Conservation (phyloP, 2,113 vertebrate species). For the Paedocypris sp. region DNA sequence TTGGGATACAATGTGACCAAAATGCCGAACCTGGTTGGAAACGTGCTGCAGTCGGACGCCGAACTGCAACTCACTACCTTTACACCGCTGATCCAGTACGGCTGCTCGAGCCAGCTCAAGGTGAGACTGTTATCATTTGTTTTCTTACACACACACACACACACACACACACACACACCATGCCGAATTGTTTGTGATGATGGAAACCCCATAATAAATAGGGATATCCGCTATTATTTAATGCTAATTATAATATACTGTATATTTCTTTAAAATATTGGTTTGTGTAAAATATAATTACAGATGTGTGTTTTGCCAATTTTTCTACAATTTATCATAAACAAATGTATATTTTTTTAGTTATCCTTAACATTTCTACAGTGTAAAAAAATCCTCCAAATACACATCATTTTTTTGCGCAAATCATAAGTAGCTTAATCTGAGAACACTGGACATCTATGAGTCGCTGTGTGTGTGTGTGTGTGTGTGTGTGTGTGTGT, state of each 20-base stretch:
- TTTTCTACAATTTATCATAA: too few species aligned
- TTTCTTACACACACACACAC: not conserved
- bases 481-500: not conserved
- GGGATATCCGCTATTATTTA: too few species aligned
- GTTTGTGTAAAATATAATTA: too few species aligned
- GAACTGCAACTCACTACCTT: slow-evolving; percentile 95
- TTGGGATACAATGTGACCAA: slow-evolving; percentile 96
- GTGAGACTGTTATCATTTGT: too few species aligned
- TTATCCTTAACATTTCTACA: too few species aligned
- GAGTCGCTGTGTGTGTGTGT: not conserved
- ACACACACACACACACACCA: not conserved
- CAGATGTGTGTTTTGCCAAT: too few species aligned
- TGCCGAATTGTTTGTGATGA: not conserved
- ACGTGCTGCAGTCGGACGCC: slow-evolving; percentile 91
- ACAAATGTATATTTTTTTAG: too few species aligned
- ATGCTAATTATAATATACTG: too few species aligned
- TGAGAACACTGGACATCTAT: not conserved
- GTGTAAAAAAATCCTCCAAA: too few species aligned
- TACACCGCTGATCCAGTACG: slow-evolving; percentile 95
- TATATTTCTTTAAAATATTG: too few species aligned
- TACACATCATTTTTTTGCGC: not conserved
- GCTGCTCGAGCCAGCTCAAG: slow-evolving; percentile 95
- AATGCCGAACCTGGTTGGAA: slow-evolving; percentile 95
- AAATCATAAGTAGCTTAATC: not conserved
- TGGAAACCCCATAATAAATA: too few species aligned